Conservation (phyloP, 2,113 vertebrate species). For the Desmodus rotundus region DNA sequence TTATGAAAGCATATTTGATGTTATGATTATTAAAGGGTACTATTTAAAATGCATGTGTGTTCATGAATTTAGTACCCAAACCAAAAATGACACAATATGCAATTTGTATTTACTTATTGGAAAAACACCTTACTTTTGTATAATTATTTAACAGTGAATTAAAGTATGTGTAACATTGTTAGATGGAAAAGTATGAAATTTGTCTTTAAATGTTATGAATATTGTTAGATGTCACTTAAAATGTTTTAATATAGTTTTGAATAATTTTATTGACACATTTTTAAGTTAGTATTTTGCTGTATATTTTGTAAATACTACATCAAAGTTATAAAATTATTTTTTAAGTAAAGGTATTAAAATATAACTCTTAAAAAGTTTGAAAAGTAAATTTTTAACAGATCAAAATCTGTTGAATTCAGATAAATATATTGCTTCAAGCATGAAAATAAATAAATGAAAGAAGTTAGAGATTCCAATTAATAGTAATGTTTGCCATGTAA, state of each 20-base stretch:
- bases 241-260: background rate
- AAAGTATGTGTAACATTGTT: background rate
- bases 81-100: constrained; percentile 35
- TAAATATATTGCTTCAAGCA: background rate
- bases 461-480: background rate
- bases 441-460: background rate
- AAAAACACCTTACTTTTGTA: background rate
- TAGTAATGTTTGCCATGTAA: background rate
- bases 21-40: constrained; percentile 61
- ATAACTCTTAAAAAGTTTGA: background rate
- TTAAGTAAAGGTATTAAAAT: background rate
- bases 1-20: constrained; percentile 65
- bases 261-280: background rate
- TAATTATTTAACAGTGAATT: constrained; percentile 1
- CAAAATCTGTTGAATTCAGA: background rate
- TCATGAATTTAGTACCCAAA: background rate
- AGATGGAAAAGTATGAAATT: background rate
- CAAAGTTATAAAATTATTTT: background rate
- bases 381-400: background rate
- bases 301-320: background rate
- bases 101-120: constrained; percentile 26
- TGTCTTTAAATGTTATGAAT: background rate
- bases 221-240: background rate
- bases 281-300: background rate
- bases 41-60: constrained; percentile 42